Percentiles rank a stretch among this genome's conserved stretches.
Evolutionary conservation across 1,140 invertebrate species (phyloP).

Genomic region (Plectrocnemia conspersa): DNA sequence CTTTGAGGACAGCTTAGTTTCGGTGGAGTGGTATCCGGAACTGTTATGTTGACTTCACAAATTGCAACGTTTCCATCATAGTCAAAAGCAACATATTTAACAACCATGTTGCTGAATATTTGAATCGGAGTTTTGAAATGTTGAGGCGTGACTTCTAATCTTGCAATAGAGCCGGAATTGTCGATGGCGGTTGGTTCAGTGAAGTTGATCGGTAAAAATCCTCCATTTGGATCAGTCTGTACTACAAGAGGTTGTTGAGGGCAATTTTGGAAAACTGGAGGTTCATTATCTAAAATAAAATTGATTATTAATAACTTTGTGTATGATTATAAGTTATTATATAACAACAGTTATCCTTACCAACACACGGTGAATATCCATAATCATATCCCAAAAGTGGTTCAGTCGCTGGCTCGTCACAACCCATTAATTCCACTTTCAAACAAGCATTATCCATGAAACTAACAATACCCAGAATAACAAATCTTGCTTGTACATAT

Average conservation of each 20-base stretch:
- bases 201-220: conserved; percentile 84
- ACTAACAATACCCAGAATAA: conserved; percentile 90
- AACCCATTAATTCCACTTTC: conserved; percentile 95
- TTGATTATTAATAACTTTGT: conserved; percentile 3
- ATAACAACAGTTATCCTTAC: conserved; percentile 45
- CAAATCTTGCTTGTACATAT: conserved; percentile 87
- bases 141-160: conserved; percentile 84
- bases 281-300: conserved; percentile 75
- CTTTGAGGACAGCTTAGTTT: conserved; percentile 90
- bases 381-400: conserved; percentile 89
- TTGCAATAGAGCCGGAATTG: conserved; percentile 89
- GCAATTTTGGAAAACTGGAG: conserved; percentile 93
- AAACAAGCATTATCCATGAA: conserved; percentile 95
- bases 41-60: conserved; percentile 93
- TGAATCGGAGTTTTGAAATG: conserved; percentile 85
- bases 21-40: conserved; percentile 92
- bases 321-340: neutral
- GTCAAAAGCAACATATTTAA: conserved; percentile 94
- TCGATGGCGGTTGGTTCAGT: conserved; percentile 88
- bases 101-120: conserved; percentile 86
- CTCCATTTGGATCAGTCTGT: conserved; percentile 79
- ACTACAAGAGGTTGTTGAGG: conserved; percentile 88
- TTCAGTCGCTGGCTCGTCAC: conserved; percentile 75
- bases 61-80: conserved; percentile 96
- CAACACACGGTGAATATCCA: conserved; percentile 88